Conservation (phyloP, 2,797 vertebrate genomes). For the Jordanella pulchra region DNA sequence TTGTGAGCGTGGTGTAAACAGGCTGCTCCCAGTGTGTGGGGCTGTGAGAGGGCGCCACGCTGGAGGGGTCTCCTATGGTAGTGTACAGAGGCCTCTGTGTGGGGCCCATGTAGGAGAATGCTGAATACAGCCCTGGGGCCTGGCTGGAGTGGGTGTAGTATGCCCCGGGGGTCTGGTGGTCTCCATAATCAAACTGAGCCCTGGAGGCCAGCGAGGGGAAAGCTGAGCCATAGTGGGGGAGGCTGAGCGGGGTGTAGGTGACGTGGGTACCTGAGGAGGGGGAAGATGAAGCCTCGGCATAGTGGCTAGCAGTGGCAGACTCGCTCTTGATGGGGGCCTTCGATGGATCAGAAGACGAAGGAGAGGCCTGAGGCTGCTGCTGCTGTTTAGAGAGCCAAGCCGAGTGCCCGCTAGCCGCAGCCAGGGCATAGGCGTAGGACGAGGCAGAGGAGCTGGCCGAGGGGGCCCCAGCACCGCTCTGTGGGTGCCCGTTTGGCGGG, state of each 20-base stretch:
- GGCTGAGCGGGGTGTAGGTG: conserved; percentile 94
- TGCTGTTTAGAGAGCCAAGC: conserved; percentile 89
- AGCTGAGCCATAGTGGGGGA: conserved; percentile 96
- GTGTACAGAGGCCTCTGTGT: conserved; percentile 98
- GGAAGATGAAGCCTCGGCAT: conserved; percentile 87
- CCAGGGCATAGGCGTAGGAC: conserved; percentile 89
- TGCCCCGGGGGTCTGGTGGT: conserved; percentile 94
- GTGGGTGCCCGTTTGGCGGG: conserved; percentile 93
- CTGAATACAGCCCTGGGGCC: conserved; percentile 94
- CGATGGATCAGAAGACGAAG: conserved; percentile 74
- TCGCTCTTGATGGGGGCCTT: conserved; percentile 86
- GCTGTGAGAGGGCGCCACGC: conserved; percentile 95
- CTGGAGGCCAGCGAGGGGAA: conserved; percentile 96
- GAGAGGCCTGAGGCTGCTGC: conserved; percentile 81
- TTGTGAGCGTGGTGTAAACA: conserved; percentile 97
- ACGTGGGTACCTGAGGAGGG: conserved; percentile 87
- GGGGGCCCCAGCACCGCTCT: conserved; percentile 78
- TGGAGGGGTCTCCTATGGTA: conserved; percentile 94
- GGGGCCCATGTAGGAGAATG: conserved; percentile 99
- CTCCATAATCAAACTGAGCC: conserved; percentile 95
- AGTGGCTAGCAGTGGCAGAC: conserved; percentile 79
- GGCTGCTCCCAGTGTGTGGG: conserved; percentile 99
- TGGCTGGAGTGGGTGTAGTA: conserved; percentile 96
- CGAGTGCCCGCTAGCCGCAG: conserved; percentile 88
- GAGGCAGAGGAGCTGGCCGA: conserved; percentile 70